Base-by-base conservation (phyloP, 2,113 vertebrate genomes). In the Xyrauchen texanus region DNA sequence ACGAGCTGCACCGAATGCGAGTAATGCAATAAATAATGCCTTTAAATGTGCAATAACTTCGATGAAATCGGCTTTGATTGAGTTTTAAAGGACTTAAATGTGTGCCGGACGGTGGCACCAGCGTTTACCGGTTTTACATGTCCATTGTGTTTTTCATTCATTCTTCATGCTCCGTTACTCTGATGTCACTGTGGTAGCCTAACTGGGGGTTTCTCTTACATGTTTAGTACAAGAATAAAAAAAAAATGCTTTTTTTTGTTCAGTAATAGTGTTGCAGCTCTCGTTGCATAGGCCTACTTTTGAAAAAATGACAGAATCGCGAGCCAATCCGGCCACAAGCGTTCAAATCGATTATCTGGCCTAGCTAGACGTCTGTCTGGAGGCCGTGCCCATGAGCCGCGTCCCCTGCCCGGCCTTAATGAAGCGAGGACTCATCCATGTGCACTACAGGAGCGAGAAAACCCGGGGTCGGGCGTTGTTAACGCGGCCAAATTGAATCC, bases 401-500 rank as follows among this genome's bases (percentile, higher is more conserved):
- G n/a, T n/a, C n/a, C n/a, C 55, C 60, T 58, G 55, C 0, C 55
- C 55, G 55, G 13, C 13, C 15, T 15, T 71, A 74, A 51, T 51
- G 44, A 34, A 68, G 44, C 16, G 21, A 6, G 21, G 15, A 72
- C 71, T 68, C 61, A 77, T 75, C 53, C 75, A 63, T 78, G 76
- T 65, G 63, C 55, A 73, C 49, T 51, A 42, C 46, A 60, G 44
- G 44, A 63, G 68, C 21, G 34, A 55, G 52, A 49, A 68, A 65
- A 62, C 52, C 51, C 42, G 11, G 47, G 46, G 60, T 44, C 55
- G 68, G 71, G 69, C 34, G 64, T 71, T 58, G 74, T 76, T 78
- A 75, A 61, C 66, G 8, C 46, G 3, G 61, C 12, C 81, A 61
- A 78, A 73, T 15, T 51, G 49, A 80, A 82, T 68, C 78, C 49